Evolutionary conservation across 2,113 vertebrate genomes (phyloP), one percentile per base, ranked within the genome.

Genomic region (Tetrax tetrax): DNA sequence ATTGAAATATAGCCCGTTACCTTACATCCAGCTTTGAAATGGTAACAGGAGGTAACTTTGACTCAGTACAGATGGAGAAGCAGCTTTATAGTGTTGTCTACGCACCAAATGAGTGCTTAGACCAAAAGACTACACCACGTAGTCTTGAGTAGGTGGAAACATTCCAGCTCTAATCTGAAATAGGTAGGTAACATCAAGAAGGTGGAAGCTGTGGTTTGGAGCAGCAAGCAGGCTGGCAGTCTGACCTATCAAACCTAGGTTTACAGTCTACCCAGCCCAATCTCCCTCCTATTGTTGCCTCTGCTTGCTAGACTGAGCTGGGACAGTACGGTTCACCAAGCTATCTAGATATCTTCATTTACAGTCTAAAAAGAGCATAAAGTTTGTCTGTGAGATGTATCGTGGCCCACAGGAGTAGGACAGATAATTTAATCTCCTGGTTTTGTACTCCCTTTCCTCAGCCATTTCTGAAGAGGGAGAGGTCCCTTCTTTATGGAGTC

Each of bases 201-300:
- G 61, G 27, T 22, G 47, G 41, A 92, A 37, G 33, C 7, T 2
- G 9, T 87, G 33, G 28, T 85, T 75, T 88, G 65, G 74, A 77
- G 35, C 29, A 69, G 15, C 0, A 0, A 68, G 60, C 37, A 59
- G n/a, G 5, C n/a, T 93, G 2, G 0, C 7, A 50, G 37, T 14
- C 47, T 84, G 33, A 53, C 41, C 41, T 14, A 13, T 41, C 41
- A 79, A 43, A 29, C 0, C 1, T 5, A n/a, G 4, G 4, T 59
- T 84, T 92, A 31, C 28, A n/a, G 60, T 41, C 48, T 37, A 33
- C 9, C 9, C 53, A 72, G 59, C 38, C 21, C 23, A 4, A 23
- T 47, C 24, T 89, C 38, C 51, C 20, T 35, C 29, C 23, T 74
- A 0, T 3, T 60, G 12, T 33, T 89, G 24, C 45, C 37, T 74